Conservation (phyloP, 2,113 vertebrate genomes). For the Caracal caracal region DNA sequence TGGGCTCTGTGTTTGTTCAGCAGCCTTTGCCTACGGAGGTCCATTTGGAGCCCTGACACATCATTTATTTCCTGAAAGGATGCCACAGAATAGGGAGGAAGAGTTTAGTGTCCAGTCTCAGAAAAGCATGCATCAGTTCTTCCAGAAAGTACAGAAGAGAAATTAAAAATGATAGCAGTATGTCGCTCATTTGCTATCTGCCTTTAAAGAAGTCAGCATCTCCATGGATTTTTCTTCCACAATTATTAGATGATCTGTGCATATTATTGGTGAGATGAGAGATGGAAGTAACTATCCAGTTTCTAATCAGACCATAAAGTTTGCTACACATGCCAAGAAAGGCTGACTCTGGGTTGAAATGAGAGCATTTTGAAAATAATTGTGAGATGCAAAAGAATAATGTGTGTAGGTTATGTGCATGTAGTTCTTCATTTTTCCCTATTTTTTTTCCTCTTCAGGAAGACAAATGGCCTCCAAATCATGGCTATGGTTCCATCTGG, state of each 20-base stretch:
- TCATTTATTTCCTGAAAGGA: not conserved
- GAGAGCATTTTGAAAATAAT: not conserved
- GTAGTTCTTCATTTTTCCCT: not conserved
- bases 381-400: not conserved
- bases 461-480: not conserved
- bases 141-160: not conserved
- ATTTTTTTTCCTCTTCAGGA: not conserved
- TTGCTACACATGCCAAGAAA: not conserved
- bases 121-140: not conserved
- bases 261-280: not conserved
- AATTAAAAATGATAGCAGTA: not conserved
- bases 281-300: not conserved
- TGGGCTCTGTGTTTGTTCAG: not conserved
- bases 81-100: too few relatives aligned
- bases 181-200: not conserved
- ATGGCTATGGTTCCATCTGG: not conserved
- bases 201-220: not conserved
- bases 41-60: not conserved
- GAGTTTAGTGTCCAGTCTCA: not conserved
- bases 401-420: not conserved
- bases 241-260: not conserved
- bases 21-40: not conserved
- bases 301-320: not conserved
- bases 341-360: not conserved
- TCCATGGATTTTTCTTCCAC: not conserved